Percentiles rank a stretch among this genome's conserved stretches.
phyloP scores from a whole-genome alignment of 1,140 invertebrate genomes.

The Pseudobourletiella spinata region DNA sequence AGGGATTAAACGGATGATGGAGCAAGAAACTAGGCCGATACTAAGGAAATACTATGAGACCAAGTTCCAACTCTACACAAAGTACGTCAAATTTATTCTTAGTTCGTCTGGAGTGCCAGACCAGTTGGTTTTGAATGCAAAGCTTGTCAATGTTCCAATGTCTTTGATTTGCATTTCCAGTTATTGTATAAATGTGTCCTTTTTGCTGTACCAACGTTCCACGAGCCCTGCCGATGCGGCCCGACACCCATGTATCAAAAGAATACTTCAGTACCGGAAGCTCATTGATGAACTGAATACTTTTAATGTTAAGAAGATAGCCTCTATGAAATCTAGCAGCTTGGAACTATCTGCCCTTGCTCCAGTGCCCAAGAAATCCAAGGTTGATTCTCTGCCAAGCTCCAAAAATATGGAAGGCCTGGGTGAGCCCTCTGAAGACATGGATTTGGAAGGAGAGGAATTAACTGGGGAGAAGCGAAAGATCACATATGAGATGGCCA shows the following conservation, averaged over 20 bases:
- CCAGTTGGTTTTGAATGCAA: too few relatives aligned
- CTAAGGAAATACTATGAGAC: constrained; percentile 57
- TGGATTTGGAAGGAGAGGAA: constrained; percentile 34
- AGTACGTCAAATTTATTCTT: constrained; percentile 43
- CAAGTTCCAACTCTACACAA: constrained; percentile 61
- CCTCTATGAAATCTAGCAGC: not conserved
- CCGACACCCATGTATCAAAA: constrained; percentile 75
- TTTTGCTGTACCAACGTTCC: constrained; percentile 73
- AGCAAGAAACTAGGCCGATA: constrained; percentile 52
- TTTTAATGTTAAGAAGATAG: constrained; percentile 43
- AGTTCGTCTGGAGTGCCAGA: not conserved
- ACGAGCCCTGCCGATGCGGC: constrained; percentile 41
- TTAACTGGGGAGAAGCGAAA: constrained; percentile 61
- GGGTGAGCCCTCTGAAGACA: constrained; percentile 37
- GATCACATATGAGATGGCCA: constrained; percentile 86
- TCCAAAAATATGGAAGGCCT: constrained; percentile 36
- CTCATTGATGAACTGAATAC: constrained; percentile 62
- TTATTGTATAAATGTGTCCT: constrained; percentile 76
- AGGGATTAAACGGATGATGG: constrained; percentile 53
- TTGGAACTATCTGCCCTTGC: not conserved
- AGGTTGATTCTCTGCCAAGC: constrained; percentile 33
- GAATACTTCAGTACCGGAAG: constrained; percentile 67
- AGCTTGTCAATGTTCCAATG: too few relatives aligned
- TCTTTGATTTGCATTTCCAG: constrained; percentile 42
- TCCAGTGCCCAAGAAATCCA: constrained; percentile 9